Evolutionary conservation across 2,797 vertebrate species (phyloP).

Genomic region (Pseudopleuronectes americanus): DNA sequence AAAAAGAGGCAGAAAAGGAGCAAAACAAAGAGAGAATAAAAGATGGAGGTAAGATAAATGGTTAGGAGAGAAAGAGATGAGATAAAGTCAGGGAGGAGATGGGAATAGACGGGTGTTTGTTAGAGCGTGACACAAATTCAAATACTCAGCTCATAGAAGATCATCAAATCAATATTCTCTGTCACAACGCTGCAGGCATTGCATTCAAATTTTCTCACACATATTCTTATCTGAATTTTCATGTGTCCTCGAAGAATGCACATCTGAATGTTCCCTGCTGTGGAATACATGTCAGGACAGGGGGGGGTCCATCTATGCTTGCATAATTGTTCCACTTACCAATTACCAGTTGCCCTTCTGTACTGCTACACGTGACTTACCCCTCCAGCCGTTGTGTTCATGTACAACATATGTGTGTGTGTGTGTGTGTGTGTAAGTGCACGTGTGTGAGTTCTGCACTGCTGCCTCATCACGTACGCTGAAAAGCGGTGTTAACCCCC

Average conservation of each 20-base stretch:
- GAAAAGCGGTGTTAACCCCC: conserved; percentile 42
- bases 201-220: conserved; percentile 30
- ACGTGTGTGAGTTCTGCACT: conserved; percentile 9
- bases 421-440: no score
- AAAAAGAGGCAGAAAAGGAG: not conserved
- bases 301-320: conserved; percentile 35
- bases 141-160: conserved; percentile 26
- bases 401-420: not conserved
- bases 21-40: not conserved
- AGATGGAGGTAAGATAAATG: not conserved
- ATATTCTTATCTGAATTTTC: not conserved
- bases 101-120: conserved; percentile 11
- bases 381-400: conserved; percentile 21
- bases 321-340: conserved; percentile 53
- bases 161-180: conserved; percentile 49
- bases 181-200: conserved; percentile 26
- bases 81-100: not conserved
- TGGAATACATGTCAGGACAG: conserved; percentile 38
- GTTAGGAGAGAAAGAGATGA: not conserved
- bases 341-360: conserved; percentile 65
- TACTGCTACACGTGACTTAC: conserved; percentile 26
- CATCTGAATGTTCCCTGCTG: conserved; percentile 31
- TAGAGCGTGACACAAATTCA: conserved; percentile 21
- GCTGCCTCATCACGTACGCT: conserved; percentile 35
- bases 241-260: not conserved